Evolutionary conservation across 53 echinoderm and acorn worm species (phyloP).

Genomic region (Antedon mediterranea): DNA sequence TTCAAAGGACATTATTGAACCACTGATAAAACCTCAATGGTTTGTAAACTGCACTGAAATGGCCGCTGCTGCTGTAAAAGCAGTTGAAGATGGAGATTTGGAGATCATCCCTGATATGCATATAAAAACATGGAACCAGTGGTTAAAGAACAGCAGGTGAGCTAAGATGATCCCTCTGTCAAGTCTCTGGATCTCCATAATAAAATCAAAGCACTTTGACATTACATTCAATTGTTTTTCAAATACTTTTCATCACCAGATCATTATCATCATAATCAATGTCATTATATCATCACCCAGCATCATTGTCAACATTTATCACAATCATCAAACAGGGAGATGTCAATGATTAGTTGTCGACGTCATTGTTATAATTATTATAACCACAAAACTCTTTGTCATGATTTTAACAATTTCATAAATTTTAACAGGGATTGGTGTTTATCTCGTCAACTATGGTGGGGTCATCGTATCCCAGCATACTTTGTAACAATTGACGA

Average conservation of each 20-base stretch:
- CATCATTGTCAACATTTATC: no score
- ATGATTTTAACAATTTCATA: not conserved
- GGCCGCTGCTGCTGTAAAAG: constrained; percentile 60
- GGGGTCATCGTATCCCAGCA: constrained; percentile 98
- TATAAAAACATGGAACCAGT: constrained; percentile 90
- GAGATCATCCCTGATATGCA: constrained; percentile 90
- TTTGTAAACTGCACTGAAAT: constrained; percentile 92
- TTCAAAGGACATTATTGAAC: constrained; percentile 96
- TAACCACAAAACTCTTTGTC: not conserved
- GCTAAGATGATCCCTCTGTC: not conserved
- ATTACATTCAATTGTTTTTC: no score
- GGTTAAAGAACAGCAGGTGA: constrained; percentile 96
- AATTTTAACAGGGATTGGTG: constrained; percentile 75
- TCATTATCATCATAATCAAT: no score
- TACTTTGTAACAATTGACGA: constrained; percentile 91
- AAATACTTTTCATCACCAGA: no score
- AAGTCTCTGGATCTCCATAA: no score
- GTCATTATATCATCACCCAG: no score
- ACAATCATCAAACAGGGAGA: no score
- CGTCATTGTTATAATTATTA: no score
- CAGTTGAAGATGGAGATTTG: constrained; percentile 64
- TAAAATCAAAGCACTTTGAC: no score
- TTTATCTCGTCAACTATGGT: constrained; percentile 96
- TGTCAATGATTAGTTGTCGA: no score
- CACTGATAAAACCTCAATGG: constrained; percentile 87